A percentile compares a stretch with the other conserved stretches of the same genome.
phyloP scores from a whole-genome alignment of 2,797 vertebrate genomes.

The Columba guinea region DNA sequence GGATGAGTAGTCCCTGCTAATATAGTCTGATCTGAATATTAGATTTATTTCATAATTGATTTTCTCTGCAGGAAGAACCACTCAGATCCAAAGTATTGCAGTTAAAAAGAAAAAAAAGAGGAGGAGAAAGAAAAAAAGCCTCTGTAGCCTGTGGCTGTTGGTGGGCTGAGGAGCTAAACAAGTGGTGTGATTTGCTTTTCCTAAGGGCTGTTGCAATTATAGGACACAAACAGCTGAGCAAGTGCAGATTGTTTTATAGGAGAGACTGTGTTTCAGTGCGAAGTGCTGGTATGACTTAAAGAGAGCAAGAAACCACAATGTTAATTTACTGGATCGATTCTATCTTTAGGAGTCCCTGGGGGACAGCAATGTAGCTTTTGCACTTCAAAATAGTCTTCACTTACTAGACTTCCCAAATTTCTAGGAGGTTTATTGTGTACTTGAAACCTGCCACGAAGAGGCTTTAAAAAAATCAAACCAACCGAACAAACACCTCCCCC shows the following conservation, averaged over 20 bases:
- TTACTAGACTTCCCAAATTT: neutral
- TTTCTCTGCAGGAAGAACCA: constrained; percentile 5
- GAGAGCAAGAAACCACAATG: neutral
- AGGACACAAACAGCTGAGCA: neutral
- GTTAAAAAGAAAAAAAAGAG: neutral
- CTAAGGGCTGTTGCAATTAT: neutral
- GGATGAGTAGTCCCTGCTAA: constrained; percentile 25
- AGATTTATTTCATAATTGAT: constrained; percentile 46
- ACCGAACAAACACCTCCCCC: no score
- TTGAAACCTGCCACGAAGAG: neutral
- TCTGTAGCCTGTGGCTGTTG: neutral
- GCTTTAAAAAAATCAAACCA: neutral
- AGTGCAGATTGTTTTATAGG: neutral
- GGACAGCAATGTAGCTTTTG: neutral
- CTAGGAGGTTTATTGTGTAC: neutral
- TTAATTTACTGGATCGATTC: neutral
- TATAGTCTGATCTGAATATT: constrained; percentile 36
- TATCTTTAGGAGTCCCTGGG: neutral
- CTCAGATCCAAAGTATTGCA: neutral
- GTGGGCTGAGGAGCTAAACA: neutral
- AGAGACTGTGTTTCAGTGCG: neutral
- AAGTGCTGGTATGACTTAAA: neutral
- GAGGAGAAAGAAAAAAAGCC: neutral
- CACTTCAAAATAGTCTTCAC: neutral
- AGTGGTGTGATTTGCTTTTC: neutral